Evolutionary conservation across 2,888 invertebrate genomes (phyloP).

Genomic region (Cataglyphis cursor): DNA sequence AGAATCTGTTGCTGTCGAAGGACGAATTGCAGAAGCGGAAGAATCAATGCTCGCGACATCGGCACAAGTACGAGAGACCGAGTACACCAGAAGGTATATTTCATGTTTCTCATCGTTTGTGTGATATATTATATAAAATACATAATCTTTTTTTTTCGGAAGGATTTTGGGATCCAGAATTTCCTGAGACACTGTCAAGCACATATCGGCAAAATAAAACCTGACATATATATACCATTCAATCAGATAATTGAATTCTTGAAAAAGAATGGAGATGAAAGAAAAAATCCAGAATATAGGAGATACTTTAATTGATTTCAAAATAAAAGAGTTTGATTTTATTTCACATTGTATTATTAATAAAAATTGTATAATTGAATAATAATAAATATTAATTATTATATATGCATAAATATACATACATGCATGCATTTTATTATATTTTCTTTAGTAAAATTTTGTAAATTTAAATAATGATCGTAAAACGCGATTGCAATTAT

Average conservation of each 20-base stretch:
- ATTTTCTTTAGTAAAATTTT: constrained; percentile 20
- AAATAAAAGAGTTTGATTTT: neutral
- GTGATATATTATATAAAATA: constrained; percentile 12
- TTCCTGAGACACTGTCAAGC: constrained; percentile 78
- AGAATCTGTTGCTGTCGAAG: constrained; percentile 81
- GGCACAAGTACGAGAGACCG: constrained; percentile 84
- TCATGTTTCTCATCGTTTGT: neutral
- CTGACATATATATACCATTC: neutral
- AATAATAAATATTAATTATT: neutral
- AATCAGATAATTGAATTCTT: neutral
- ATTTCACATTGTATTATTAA: constrained; percentile 12
- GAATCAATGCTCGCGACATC: constrained; percentile 87
- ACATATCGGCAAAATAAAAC: constrained; percentile 38
- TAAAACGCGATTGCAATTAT: constrained; percentile 5
- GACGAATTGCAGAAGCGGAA: constrained; percentile 85
- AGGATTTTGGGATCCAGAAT: constrained; percentile 86
- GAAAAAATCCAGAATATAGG: neutral
- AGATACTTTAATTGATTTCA: neutral
- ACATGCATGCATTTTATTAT: neutral
- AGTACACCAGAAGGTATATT: constrained; percentile 84
- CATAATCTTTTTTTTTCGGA: constrained; percentile 43
- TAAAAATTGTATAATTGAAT: neutral
- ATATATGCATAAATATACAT: neutral
- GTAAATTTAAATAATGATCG: neutral
- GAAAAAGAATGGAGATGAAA: neutral